Evolutionary conservation across 2,888 invertebrate species (phyloP).

Genomic region (Agonopterix heracliana): DNA sequence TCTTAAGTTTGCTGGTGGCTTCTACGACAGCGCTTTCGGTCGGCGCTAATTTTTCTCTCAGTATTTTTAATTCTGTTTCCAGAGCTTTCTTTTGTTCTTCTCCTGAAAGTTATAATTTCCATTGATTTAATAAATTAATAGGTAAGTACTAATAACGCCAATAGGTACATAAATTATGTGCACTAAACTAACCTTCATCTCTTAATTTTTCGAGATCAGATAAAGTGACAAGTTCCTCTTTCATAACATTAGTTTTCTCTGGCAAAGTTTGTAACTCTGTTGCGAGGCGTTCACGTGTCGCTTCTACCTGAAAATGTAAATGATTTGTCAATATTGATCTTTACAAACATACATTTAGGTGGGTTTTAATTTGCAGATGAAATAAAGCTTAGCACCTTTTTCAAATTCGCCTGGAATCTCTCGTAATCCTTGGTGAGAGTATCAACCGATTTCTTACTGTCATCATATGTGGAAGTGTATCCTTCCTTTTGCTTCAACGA

Average conservation of each 20-base stretch:
- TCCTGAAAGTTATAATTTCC: slow-evolving; percentile 28
- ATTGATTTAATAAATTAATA: too few species aligned
- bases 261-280: slow-evolving; percentile 80
- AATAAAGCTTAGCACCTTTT: slow-evolving; percentile 56
- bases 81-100: slow-evolving; percentile 72
- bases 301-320: slow-evolving; percentile 46
- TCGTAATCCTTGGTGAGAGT: slow-evolving; percentile 65
- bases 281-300: slow-evolving; percentile 64
- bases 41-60: slow-evolving; percentile 64
- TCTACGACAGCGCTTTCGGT: slow-evolving; percentile 69
- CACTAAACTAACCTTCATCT: slow-evolving; percentile 51
- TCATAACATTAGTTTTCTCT: slow-evolving; percentile 80
- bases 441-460: slow-evolving; percentile 68
- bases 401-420: slow-evolving; percentile 78
- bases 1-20: slow-evolving; percentile 67
- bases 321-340: background rate
- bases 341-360: too few species aligned
- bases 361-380: background rate
- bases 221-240: slow-evolving; percentile 77
- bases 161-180: too few species aligned
- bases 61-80: slow-evolving; percentile 60
- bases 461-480: slow-evolving; percentile 56
- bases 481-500: slow-evolving; percentile 65
- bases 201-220: slow-evolving; percentile 78
- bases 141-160: background rate